phyloP scores from a whole-genome alignment of 2,797 vertebrate species.

The Sebastes miniatus region DNA sequence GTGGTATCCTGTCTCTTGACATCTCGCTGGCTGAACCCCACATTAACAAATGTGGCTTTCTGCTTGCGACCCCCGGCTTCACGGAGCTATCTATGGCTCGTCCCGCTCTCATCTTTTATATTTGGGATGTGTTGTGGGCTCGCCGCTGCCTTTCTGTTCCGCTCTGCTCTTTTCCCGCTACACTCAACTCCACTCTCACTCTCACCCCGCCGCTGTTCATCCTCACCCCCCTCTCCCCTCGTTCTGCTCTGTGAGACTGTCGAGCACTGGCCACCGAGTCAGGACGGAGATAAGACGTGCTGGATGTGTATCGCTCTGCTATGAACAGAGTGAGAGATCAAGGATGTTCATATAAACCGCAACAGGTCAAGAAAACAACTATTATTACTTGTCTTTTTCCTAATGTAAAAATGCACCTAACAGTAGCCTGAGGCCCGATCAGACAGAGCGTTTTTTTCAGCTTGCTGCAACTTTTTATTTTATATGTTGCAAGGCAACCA shows the following conservation, averaged over 20 bases:
- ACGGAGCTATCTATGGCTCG: conserved; percentile 47
- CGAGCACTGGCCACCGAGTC: neutral
- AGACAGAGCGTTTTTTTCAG: too few species aligned
- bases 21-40: conserved; percentile 49
- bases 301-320: neutral
- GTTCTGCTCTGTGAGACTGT: conserved; percentile 3
- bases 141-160: conserved; percentile 36
- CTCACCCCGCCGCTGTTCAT: conserved; percentile 35
- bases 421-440: too few species aligned
- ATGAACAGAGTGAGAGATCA: neutral
- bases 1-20: conserved; percentile 65
- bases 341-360: neutral
- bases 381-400: too few species aligned
- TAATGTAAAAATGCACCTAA: neutral
- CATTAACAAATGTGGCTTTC: conserved; percentile 50
- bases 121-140: conserved; percentile 32
- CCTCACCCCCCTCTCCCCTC: conserved; percentile 14
- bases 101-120: conserved; percentile 47
- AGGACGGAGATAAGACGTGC: neutral
- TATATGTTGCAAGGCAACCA: neutral
- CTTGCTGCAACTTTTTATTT: too few species aligned
- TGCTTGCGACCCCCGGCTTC: neutral
- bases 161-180: conserved; percentile 35
- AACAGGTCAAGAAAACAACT: neutral
- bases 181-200: conserved; percentile 39